Percentiles rank a stretch among this genome's conserved stretches.
Evolutionary conservation across 2,113 vertebrate species (phyloP).

Genomic region (Neotoma lepida): DNA sequence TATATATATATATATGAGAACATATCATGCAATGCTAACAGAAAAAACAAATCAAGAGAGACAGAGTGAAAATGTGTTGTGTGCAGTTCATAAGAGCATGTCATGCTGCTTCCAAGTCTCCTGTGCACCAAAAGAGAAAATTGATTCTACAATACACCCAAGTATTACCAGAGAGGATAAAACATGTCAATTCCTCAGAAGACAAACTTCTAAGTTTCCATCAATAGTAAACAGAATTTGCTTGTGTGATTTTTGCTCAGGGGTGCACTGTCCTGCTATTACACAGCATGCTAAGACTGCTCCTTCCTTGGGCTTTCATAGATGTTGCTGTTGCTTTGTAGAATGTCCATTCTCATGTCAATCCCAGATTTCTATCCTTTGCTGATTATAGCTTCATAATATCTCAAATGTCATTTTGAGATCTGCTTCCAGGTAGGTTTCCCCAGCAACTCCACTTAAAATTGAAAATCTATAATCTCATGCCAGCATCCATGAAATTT

Average conservation of each 20-base stretch:
- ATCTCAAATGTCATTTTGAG: background rate
- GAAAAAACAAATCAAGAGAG: slow-evolving; percentile 23
- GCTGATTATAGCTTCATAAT: background rate
- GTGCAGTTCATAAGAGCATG: background rate
- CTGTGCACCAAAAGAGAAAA: background rate
- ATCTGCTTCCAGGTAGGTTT: background rate
- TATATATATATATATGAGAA: background rate
- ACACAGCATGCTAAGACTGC: background rate
- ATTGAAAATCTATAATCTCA: background rate
- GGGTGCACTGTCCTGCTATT: rapidly evolving
- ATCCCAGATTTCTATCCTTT: background rate
- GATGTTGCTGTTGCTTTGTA: background rate
- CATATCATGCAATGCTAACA: background rate
- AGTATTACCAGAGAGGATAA: background rate
- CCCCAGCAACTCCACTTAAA: background rate
- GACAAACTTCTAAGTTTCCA: background rate
- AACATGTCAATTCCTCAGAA: background rate
- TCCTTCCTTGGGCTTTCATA: background rate
- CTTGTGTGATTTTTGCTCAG: background rate
- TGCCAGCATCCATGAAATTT: background rate
- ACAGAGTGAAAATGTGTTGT: background rate
- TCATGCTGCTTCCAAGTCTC: background rate
- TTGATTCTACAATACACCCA: background rate
- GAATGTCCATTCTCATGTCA: background rate
- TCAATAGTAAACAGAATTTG: background rate